Base-by-base conservation (phyloP, 2,113 vertebrate species). In the Serilophus lunatus region DNA sequence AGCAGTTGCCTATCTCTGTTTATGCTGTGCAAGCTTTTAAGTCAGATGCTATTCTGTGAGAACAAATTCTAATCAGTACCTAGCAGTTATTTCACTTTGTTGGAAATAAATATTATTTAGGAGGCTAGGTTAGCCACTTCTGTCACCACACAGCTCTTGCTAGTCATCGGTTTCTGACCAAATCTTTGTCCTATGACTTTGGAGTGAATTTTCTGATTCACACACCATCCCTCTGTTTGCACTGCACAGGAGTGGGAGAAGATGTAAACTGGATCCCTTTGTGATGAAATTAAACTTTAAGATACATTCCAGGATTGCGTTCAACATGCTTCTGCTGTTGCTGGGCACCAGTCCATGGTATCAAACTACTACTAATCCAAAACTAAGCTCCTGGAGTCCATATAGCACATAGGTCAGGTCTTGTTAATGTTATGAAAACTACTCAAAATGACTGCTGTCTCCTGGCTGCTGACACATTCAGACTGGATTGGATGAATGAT, bases 181-280 rank as follows among this genome's bases (percentile, higher is more conserved):
- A 51, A 76, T 47, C 23, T 74, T 54, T 68, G 15, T 14, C 28
- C 49, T 36, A 3, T 24, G 26, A 25, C 31, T 93, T 60, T 6
- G 31, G 50, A 74, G 25, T 23, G 80, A 54, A 61, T 88, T 50
- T 81, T 72, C 29, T 60, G 59, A 61, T 65, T 56, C 63, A 57
- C 2, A 2, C 22, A 22, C 15, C 25, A 51, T 0, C 1, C 28
- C 17, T 80, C 2, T 0, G n/a, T 40, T 74, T 4, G 0, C 16
- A 4, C 10, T 88, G 45, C 2, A 15, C 31, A 71, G 20, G 17
- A 78, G 16, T 33, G 28, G 14, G 35, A 57, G 68, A 88, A 57
- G 38, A 63, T 47, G 36, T 13, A 89, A 84, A 59, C 38, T 59
- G 25, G 16, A 70, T 95, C 86, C 36, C 35, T 81, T 86, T 81